phyloP scores from a whole-genome alignment of 2,888 invertebrate species.

The Serrognathus titanus region DNA sequence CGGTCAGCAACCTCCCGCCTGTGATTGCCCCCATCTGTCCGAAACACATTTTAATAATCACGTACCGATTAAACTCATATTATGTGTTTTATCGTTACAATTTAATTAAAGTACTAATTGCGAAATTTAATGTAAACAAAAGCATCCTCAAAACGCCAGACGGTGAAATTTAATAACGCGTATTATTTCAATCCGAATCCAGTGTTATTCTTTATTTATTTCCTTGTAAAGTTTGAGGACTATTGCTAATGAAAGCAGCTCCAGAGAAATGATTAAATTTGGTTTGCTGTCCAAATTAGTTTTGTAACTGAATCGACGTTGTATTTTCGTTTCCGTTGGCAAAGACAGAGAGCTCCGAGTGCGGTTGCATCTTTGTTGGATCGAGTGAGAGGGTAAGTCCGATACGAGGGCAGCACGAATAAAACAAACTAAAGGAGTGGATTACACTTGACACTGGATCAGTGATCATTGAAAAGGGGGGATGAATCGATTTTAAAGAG shows the following conservation, averaged over 20 bases:
- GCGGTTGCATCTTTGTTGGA: background rate
- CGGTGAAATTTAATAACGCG: slow-evolving; percentile 44
- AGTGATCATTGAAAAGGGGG: slow-evolving; percentile 36
- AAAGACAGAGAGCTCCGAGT: background rate
- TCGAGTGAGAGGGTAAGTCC: background rate
- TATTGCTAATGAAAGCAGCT: slow-evolving; percentile 46
- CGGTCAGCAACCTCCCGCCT: too few species aligned
- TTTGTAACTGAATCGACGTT: slow-evolving; percentile 37
- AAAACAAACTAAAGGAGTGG: slow-evolving; percentile 35
- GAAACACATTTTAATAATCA: background rate
- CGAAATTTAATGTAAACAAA: slow-evolving; percentile 45
- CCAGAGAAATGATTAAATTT: slow-evolving; percentile 45
- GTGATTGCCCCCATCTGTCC: background rate
- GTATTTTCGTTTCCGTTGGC: slow-evolving; percentile 18
- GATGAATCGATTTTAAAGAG: slow-evolving; percentile 33
- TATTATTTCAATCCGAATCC: slow-evolving; percentile 43
- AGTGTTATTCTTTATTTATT: slow-evolving; percentile 46
- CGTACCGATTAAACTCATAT: background rate
- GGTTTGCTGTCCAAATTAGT: slow-evolving; percentile 44
- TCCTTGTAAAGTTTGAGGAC: slow-evolving; percentile 41
- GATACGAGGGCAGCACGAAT: slow-evolving; percentile 9
- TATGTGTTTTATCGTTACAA: slow-evolving; percentile 2
- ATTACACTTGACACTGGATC: slow-evolving; percentile 41
- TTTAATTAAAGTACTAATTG: slow-evolving; percentile 35
- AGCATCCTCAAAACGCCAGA: slow-evolving; percentile 30